Conservation (phyloP, 2,113 vertebrate species). For the Gopherus flavomarginatus region DNA sequence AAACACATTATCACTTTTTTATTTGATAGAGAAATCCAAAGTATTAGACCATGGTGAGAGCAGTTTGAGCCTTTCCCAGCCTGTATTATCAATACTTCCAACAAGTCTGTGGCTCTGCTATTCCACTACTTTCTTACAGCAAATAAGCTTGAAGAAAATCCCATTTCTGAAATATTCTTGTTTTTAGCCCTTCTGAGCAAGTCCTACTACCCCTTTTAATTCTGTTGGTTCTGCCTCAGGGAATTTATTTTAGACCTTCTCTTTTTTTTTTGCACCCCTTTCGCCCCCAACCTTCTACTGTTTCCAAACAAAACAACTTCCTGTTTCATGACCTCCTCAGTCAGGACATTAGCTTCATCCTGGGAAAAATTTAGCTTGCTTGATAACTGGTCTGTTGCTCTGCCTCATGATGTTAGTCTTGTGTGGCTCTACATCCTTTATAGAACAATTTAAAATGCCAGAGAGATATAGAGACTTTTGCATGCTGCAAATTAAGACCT, state of each 20-base stretch:
- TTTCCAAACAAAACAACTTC: constrained; percentile 62
- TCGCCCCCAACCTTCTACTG: constrained; percentile 5
- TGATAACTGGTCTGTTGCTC: constrained; percentile 38
- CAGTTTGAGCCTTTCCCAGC: background rate
- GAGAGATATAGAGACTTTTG: constrained; percentile 17
- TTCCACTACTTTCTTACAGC: background rate
- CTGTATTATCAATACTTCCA: background rate
- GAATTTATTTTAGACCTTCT: constrained; percentile 67
- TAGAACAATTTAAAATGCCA: constrained; percentile 32
- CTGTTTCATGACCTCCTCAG: constrained; percentile 53
- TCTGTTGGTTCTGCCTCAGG: constrained; percentile 51
- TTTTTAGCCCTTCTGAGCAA: constrained; percentile 29
- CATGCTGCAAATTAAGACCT: background rate
- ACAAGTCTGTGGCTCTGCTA: background rate
- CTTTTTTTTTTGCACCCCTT: background rate
- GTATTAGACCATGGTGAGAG: background rate
- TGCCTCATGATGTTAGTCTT: background rate
- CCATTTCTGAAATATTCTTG: background rate
- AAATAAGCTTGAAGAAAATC: constrained; percentile 19
- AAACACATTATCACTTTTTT: rapidly evolving
- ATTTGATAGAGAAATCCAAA: background rate
- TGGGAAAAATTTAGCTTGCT: constrained; percentile 32
- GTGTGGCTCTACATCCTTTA: background rate
- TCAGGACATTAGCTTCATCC: constrained; percentile 57
- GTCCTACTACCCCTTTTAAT: constrained; percentile 36